Percentiles rank a stretch among this genome's conserved stretches.
These are phyloP conservation scores for Frieseomelitta varia DNA, from an alignment of 1,140 invertebrate genomes.

Conservation along the genomic window DNA sequence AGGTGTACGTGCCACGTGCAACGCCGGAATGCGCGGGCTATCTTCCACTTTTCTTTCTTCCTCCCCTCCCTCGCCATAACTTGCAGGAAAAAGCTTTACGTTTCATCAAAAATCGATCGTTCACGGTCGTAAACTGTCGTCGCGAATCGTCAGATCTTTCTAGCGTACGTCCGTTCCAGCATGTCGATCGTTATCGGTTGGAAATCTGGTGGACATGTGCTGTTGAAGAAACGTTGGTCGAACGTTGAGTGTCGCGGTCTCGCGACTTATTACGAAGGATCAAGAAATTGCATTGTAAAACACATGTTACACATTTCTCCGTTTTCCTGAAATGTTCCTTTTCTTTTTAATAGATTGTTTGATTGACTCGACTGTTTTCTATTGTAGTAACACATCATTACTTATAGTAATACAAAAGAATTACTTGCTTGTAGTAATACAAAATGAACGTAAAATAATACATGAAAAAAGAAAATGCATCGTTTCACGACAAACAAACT, in stretches of 20 bases:
- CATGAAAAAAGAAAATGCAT: no score
- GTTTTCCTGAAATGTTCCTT: no score
- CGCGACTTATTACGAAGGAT: not conserved
- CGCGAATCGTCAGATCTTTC: not conserved
- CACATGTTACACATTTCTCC: not conserved
- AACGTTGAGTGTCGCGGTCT: not conserved
- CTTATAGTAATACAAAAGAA: no score
- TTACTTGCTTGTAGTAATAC: no score
- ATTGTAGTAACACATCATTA: no score
- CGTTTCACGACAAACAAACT: no score
- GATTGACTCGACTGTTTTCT: no score
- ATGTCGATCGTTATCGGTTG: not conserved
- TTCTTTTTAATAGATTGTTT: no score
- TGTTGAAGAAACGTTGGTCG: not conserved
- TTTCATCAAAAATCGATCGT: constrained; percentile 4
- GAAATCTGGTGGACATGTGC: not conserved
- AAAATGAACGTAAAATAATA: no score
- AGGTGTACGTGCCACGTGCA: constrained; percentile 53
- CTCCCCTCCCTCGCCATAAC: not conserved
- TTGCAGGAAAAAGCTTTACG: constrained; percentile 1
- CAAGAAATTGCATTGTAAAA: not conserved
- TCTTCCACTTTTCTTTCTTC: not conserved
- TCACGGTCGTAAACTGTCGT: no score
- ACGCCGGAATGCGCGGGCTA: constrained; percentile 10
- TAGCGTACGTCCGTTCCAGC: not conserved